phyloP scores from a whole-genome alignment of 2,888 invertebrate species.

The Lepidonotus clava region DNA sequence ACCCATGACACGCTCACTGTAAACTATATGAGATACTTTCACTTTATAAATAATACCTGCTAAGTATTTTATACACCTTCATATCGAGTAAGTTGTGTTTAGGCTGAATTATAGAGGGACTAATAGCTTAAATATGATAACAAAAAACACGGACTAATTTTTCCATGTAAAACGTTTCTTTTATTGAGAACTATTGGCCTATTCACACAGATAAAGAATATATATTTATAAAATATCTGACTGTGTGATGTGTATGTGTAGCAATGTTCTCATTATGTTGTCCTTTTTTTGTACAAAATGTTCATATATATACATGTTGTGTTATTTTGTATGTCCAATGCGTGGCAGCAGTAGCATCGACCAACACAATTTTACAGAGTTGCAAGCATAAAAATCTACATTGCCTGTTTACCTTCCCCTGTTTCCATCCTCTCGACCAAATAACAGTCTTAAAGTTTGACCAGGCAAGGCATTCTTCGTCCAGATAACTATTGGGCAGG shows the following conservation, averaged over 20 bases:
- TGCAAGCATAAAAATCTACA: constrained; percentile 35
- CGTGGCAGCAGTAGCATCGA: constrained; percentile 34
- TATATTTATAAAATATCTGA: constrained; percentile 52
- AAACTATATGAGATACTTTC: too few species aligned
- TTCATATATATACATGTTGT: constrained; percentile 50
- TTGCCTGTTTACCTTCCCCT: background rate
- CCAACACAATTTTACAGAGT: constrained; percentile 34
- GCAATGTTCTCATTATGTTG: constrained; percentile 37
- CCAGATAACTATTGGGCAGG: background rate
- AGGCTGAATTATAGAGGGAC: too few species aligned
- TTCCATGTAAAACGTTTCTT: constrained; percentile 46
- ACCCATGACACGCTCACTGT: too few species aligned
- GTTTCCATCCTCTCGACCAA: background rate
- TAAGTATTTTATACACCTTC: too few species aligned
- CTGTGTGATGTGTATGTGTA: constrained; percentile 49
- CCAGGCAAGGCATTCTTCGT: background rate
- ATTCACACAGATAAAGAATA: constrained; percentile 51
- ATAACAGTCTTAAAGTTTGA: background rate
- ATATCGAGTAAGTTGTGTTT: too few species aligned
- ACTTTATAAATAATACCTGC: too few species aligned
- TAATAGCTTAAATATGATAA: too few species aligned
- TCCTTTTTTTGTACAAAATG: constrained; percentile 45
- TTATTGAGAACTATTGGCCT: constrained; percentile 52
- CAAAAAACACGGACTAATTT: background rate
- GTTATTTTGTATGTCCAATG: constrained; percentile 41